These are phyloP conservation scores for Oryctes rhinoceros DNA, from an alignment of 1,140 invertebrate species.

Conservation along the genomic window DNA sequence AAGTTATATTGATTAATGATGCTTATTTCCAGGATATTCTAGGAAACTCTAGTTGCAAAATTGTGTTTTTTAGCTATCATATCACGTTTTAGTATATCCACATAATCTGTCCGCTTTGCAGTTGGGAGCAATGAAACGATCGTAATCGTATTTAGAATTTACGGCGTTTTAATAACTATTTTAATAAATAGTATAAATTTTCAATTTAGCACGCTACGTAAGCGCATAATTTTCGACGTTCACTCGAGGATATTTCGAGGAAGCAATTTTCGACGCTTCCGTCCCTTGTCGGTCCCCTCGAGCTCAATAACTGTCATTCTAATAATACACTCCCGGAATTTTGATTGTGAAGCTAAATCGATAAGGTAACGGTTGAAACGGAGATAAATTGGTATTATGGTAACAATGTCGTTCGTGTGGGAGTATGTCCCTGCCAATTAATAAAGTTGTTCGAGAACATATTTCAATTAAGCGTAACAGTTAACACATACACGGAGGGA, in stretches of 20 bases:
- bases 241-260: not conserved
- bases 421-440: not conserved
- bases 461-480: constrained; percentile 10
- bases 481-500: not conserved
- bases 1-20: too few species aligned
- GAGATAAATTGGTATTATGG: not conserved
- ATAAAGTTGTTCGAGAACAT: constrained; percentile 10
- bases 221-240: not conserved
- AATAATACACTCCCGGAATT: constrained; percentile 4
- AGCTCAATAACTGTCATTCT: constrained; percentile 5
- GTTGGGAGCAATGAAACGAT: too few species aligned
- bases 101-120: too few species aligned
- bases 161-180: too few species aligned
- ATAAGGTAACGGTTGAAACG: not conserved
- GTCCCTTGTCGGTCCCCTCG: not conserved
- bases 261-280: not conserved
- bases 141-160: too few species aligned
- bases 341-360: not conserved
- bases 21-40: too few species aligned
- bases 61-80: too few species aligned
- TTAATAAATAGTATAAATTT: too few species aligned
- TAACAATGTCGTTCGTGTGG: constrained; percentile 6
- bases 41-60: too few species aligned
- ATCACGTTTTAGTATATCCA: too few species aligned
- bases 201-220: not conserved